A percentile compares a stretch with the other conserved stretches of the same genome.
Conservation (phyloP, 2,797 vertebrate species). For the Dallia pectoralis region DNA sequence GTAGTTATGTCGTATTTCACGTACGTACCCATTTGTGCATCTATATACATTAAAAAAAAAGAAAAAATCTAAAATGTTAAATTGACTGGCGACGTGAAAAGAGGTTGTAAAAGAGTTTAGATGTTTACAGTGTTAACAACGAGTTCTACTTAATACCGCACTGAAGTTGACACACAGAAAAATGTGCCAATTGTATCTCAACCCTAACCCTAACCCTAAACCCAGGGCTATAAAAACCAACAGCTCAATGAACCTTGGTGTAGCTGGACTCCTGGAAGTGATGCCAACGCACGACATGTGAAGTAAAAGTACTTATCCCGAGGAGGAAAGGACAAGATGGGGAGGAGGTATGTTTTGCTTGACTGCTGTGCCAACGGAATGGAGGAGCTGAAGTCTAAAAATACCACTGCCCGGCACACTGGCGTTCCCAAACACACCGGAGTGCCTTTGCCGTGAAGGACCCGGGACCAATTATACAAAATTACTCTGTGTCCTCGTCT, state of each 20-base stretch:
- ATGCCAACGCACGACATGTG: conserved; percentile 55
- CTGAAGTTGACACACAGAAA: conserved; percentile 12
- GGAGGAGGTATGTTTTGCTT: conserved; percentile 66
- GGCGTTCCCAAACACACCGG: conserved; percentile 52
- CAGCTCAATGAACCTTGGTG: conserved; percentile 59
- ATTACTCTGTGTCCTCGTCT: conserved; percentile 68
- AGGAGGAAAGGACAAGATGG: conserved; percentile 70
- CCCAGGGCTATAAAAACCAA: conserved; percentile 52
- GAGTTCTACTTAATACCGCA: background rate
- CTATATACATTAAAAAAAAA: too few species aligned
- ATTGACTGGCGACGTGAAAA: too few species aligned
- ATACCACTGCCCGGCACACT: conserved; percentile 65
- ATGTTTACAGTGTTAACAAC: background rate
- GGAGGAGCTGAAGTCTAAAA: conserved; percentile 70
- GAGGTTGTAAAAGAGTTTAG: too few species aligned
- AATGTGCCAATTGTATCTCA: too few species aligned
- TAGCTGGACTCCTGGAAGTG: conserved; percentile 53
- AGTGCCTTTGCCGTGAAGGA: conserved; percentile 49
- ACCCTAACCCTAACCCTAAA: too few species aligned
- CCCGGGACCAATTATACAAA: conserved; percentile 71
- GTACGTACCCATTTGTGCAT: too few species aligned
- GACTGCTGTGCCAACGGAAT: conserved; percentile 66
- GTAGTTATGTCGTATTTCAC: too few species aligned
- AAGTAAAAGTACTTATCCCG: conserved; percentile 63
- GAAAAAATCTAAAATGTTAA: too few species aligned